Evolutionary conservation across 2,113 vertebrate species (phyloP).

Genomic region (Rutilus rutilus): DNA sequence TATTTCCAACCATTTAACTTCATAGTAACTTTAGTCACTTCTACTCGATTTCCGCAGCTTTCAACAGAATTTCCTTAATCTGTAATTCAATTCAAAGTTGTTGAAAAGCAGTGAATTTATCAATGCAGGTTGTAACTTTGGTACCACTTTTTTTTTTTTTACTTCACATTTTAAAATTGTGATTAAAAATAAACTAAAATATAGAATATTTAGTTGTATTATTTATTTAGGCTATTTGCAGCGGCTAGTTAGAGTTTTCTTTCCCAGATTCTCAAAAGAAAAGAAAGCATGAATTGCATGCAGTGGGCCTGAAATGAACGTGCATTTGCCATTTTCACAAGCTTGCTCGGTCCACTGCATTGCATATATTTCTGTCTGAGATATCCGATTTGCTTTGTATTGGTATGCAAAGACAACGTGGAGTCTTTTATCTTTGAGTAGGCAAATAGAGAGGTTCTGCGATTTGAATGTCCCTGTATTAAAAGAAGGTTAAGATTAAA

Average conservation of each 20-base stretch:
- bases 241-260: neutral
- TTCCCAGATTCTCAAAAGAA: neutral
- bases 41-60: neutral
- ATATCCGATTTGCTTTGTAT: slow-evolving; percentile 16
- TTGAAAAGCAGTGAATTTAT: neutral
- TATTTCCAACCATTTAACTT: neutral
- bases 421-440: neutral
- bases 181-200: too few species aligned
- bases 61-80: neutral
- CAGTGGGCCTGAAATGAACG: neutral
- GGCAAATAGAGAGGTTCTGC: slow-evolving; percentile 18
- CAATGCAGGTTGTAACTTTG: neutral
- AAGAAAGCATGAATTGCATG: neutral
- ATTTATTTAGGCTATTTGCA: neutral
- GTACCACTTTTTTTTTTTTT: neutral
- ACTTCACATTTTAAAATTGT: neutral
- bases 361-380: neutral
- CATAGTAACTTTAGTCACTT: neutral
- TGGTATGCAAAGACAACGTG: neutral
- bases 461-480: slow-evolving; percentile 26
- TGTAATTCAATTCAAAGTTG: neutral
- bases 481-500: slow-evolving; percentile 6
- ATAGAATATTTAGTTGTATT: neutral
- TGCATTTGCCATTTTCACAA: neutral
- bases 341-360: neutral